Base-by-base conservation (phyloP, 1,140 invertebrate species). In the Microplitis demolitor region DNA sequence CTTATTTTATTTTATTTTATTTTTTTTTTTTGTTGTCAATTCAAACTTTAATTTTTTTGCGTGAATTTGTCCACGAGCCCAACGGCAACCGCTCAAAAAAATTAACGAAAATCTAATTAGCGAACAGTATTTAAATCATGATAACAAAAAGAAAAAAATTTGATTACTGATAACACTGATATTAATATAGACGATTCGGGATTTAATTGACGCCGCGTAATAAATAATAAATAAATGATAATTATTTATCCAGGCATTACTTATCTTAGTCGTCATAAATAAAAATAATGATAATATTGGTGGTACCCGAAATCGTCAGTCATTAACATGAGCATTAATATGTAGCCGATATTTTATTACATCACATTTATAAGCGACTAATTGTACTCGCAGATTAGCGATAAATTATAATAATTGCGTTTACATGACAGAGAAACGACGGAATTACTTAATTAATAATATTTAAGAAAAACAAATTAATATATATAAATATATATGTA, bases 341-440 rank as follows among this genome's bases (percentile, higher is more conserved):
- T 83, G 77, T 83, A 82, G 78, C 74, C 74, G 73, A 82, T 76
- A 83, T 82, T 83, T 84, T 83, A 83, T 83, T 84, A 80, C 73
- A 77, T 78, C 37, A 72, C 71, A 75, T 72, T 75, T 76, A 79
- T 82, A 79, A 54, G 53, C 53, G 53, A 80, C 74, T 74, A 78
- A 70, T 76, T 77, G 76, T 78, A 77, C 73, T 69, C 39, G 66
- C 64, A 69, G 45, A 8, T 70, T 24, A 24, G 60, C 70, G 69
- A 70, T 68, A 71, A 71, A 77, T 80, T 78, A 78, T 78, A 45
- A 45, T 45, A 79, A 82, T 76, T 77, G 73, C 71, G 74, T 76
- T 78, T 69, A 76, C 53, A 54, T 54, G 53, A 54, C 53, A 54
- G 16, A 54, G 16, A n/a, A 54, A 54, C n/a, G 39, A 45, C 39